A percentile compares a stretch with the other conserved stretches of the same genome.
Evolutionary conservation across 2,113 vertebrate species (phyloP).

Genomic region (Pituophis catenifer): DNA sequence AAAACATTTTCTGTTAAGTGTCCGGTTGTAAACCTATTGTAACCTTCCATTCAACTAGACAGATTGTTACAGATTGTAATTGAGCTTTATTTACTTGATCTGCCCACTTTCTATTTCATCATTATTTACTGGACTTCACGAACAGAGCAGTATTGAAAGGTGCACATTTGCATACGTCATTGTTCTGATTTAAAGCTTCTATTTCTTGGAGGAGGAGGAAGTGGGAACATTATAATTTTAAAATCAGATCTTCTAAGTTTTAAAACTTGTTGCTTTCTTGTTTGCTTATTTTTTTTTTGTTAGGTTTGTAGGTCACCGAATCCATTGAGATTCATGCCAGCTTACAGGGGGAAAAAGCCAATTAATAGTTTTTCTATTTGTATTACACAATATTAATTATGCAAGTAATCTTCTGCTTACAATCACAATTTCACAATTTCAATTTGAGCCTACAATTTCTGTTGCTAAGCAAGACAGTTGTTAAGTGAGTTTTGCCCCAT

Average conservation of each 20-base stretch:
- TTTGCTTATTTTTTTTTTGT: neutral
- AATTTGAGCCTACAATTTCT: neutral
- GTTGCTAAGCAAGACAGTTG: neutral
- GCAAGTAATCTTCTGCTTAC: neutral
- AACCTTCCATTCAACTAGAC: neutral
- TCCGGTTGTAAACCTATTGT: neutral
- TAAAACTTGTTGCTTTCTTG: neutral
- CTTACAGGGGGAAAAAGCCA: neutral
- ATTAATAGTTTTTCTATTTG: neutral
- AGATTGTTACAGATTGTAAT: neutral
- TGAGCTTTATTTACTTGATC: neutral
- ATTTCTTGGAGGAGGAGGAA: neutral
- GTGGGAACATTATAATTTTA: neutral
- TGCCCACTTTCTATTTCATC: neutral
- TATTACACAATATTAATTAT: neutral
- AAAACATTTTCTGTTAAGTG: neutral
- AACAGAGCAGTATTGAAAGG: neutral
- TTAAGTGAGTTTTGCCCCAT: neutral
- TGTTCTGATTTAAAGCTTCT: neutral
- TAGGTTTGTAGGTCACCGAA: neutral
- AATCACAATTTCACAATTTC: too few species aligned
- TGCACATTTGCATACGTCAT: neutral
- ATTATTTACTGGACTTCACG: neutral
- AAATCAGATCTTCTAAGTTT: neutral
- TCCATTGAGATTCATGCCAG: neutral